These are phyloP conservation scores for Oryzias celebensis DNA, from an alignment of 2,113 vertebrate genomes.

Conservation along the genomic window DNA sequence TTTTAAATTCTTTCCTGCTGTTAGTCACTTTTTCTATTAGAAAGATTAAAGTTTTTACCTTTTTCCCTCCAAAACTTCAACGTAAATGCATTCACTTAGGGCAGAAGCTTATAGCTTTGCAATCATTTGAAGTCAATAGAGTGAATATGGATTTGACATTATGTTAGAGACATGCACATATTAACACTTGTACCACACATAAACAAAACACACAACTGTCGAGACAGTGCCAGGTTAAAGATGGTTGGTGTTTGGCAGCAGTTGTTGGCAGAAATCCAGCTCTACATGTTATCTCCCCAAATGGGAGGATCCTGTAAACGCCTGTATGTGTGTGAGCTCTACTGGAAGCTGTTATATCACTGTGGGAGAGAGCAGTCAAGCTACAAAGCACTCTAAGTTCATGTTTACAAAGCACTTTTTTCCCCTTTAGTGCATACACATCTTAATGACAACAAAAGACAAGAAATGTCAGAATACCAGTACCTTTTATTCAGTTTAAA, in stretches of 20 bases:
- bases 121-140: too few relatives aligned
- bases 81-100: too few relatives aligned
- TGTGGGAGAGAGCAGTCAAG: constrained; percentile 34
- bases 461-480: constrained; percentile 6
- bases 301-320: constrained; percentile 35
- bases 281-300: constrained; percentile 50
- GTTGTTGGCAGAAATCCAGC: constrained; percentile 55
- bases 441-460: not conserved
- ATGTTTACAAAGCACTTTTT: constrained; percentile 5
- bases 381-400: constrained; percentile 11
- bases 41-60: too few relatives aligned
- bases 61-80: too few relatives aligned
- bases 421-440: constrained; percentile 2
- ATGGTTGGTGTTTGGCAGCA: constrained; percentile 65
- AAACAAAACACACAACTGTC: constrained; percentile 30
- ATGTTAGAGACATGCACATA: constrained; percentile 19
- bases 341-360: constrained; percentile 38
- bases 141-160: too few relatives aligned
- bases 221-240: constrained; percentile 59
- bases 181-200: constrained; percentile 24
- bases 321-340: constrained; percentile 45
- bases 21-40: too few relatives aligned
- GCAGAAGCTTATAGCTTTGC: too few relatives aligned
- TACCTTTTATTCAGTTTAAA: too few relatives aligned
- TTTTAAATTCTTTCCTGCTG: too few relatives aligned